phyloP scores from a whole-genome alignment of 2,797 vertebrate species.

The Tokudaia muenninki region DNA sequence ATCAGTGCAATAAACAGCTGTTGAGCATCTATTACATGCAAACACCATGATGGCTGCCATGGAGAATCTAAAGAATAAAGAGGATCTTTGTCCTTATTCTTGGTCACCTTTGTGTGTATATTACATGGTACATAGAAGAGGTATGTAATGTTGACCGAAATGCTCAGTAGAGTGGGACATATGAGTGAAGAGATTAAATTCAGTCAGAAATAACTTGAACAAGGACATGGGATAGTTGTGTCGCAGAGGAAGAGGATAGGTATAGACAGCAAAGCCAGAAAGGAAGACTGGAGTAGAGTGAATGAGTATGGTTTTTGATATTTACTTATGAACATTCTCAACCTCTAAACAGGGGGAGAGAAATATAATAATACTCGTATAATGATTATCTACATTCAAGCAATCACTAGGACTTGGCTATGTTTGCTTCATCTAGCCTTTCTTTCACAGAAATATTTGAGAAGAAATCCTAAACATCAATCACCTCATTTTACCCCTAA shows the following conservation, averaged over 20 bases:
- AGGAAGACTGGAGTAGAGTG: not conserved
- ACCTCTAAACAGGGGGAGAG: constrained; percentile 23
- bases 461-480: constrained; percentile 54
- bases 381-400: constrained; percentile 43
- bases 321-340: constrained; percentile 56
- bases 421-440: constrained; percentile 43
- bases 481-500: constrained; percentile 50
- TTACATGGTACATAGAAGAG: constrained; percentile 3
- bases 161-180: not conserved
- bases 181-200: constrained; percentile 37
- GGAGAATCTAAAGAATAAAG: constrained; percentile 40
- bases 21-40: constrained; percentile 1
- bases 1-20: constrained; percentile 33
- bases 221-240: not conserved
- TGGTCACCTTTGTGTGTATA: constrained; percentile 28
- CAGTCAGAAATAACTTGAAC: constrained; percentile 41
- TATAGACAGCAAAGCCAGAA: constrained; percentile 28
- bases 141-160: not conserved
- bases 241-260: not conserved
- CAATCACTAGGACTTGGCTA: constrained; percentile 12
- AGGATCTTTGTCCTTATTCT: not conserved
- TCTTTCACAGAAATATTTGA: constrained; percentile 50
- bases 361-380: constrained; percentile 20
- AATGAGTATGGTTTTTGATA: not conserved
- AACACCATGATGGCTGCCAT: not conserved